phyloP scores from a whole-genome alignment of 37 sponge, comb jelly and placozoan species.

The Bolinopsis microptera region DNA sequence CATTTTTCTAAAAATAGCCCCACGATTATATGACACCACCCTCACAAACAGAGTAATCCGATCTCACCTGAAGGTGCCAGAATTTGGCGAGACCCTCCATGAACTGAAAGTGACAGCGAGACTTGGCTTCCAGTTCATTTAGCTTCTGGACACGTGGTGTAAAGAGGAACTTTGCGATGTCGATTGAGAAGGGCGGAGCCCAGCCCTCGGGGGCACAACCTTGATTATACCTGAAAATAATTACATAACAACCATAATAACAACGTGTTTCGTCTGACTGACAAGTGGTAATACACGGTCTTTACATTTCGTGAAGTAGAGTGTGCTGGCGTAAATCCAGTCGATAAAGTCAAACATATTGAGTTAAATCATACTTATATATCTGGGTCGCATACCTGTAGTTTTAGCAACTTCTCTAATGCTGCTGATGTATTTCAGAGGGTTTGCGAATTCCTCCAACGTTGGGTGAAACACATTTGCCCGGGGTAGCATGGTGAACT shows the following conservation, averaged over 20 bases:
- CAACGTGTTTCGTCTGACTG: too few species aligned
- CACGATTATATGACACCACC: too few species aligned
- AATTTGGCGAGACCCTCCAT: slow-evolving; percentile 83
- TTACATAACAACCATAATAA: too few species aligned
- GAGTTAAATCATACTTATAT: too few species aligned
- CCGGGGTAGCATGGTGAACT: slow-evolving; percentile 56
- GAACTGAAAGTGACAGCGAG: slow-evolving; percentile 66
- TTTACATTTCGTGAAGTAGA: too few species aligned
- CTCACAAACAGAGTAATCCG: too few species aligned
- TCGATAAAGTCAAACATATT: too few species aligned
- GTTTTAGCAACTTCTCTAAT: slow-evolving; percentile 84
- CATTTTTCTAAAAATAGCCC: too few species aligned
- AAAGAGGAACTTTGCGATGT: slow-evolving; percentile 86
- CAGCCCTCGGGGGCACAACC: slow-evolving; percentile 74
- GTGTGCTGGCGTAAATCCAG: too few species aligned
- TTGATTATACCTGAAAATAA: slow-evolving; percentile 48
- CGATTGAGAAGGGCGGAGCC: slow-evolving; percentile 92
- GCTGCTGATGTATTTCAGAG: slow-evolving; percentile 85
- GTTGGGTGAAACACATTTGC: slow-evolving; percentile 91
- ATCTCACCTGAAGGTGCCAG: slow-evolving; percentile 99
- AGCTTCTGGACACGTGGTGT: slow-evolving; percentile 89
- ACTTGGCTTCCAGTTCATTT: slow-evolving; percentile 91
- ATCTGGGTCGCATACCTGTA: too few species aligned
- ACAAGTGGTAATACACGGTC: too few species aligned
- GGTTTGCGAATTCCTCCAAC: slow-evolving; percentile 88